Conservation (phyloP, 2,888 invertebrate genomes). For the Limnephilus auricula region DNA sequence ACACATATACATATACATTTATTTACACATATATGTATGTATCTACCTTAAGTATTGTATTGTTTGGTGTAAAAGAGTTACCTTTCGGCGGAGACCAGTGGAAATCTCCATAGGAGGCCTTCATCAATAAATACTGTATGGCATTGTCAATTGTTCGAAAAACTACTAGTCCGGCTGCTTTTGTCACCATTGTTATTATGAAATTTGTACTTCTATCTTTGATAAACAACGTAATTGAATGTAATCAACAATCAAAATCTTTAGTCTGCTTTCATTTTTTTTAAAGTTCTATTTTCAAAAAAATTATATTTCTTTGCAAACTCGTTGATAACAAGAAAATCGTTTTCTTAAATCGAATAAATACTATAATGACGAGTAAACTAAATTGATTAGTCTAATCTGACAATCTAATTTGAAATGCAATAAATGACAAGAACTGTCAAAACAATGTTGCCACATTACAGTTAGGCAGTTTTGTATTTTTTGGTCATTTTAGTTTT, state of each 20-base stretch:
- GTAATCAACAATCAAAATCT: background rate
- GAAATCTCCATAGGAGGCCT: conserved; percentile 90
- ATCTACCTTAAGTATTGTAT: background rate
- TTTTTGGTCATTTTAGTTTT: too few species aligned
- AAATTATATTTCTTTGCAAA: too few species aligned
- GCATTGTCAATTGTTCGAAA: conserved; percentile 81
- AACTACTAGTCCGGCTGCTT: conserved; percentile 92
- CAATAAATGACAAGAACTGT: background rate
- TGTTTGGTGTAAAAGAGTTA: conserved; percentile 67
- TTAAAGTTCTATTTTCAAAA: too few species aligned
- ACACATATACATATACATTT: too few species aligned
- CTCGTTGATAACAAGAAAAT: too few species aligned
- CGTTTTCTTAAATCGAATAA: background rate
- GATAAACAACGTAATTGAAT: background rate
- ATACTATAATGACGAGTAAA: background rate
- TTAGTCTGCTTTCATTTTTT: background rate
- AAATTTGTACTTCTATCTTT: background rate
- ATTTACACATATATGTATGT: too few species aligned
- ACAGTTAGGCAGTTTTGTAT: too few species aligned
- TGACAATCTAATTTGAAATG: background rate
- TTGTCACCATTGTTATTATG: conserved; percentile 67
- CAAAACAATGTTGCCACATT: background rate
- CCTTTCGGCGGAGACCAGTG: conserved; percentile 99
- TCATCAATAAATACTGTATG: conserved; percentile 88
- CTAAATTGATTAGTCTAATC: background rate